These are phyloP conservation scores for Eupithecia pulchellata DNA, from an alignment of 2,888 invertebrate genomes.

Conservation along the genomic window DNA sequence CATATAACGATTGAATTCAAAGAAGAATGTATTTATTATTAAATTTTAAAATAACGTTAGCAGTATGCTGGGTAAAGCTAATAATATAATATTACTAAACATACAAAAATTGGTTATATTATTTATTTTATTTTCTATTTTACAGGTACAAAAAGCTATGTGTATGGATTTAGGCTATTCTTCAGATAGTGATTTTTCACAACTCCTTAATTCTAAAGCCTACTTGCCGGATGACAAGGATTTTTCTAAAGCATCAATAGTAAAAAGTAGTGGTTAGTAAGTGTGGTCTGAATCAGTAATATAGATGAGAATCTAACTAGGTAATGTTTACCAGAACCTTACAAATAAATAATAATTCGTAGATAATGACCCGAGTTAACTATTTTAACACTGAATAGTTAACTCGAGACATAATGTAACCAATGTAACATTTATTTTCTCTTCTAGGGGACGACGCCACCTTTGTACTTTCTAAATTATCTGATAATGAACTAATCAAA, in stretches of 20 bases:
- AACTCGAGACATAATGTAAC: no score
- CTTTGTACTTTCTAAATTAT: conserved; percentile 72
- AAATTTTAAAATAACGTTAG: conserved; percentile 20
- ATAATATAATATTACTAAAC: not conserved
- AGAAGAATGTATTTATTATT: conserved; percentile 18
- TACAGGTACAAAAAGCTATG: conserved; percentile 18
- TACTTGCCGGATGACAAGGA: conserved; percentile 68
- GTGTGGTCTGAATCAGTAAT: not conserved
- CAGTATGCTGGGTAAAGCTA: conserved; percentile 25
- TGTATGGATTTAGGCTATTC: conserved; percentile 20
- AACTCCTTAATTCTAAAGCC: conserved; percentile 63
- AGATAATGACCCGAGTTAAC: no score
- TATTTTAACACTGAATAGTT: not conserved
- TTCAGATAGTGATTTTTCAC: conserved; percentile 61
- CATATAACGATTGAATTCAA: conserved; percentile 54
- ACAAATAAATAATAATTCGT: not conserved
- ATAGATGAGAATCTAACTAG: not conserved
- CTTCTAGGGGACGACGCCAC: conserved; percentile 67
- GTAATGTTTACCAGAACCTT: not conserved
- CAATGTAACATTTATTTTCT: not conserved
- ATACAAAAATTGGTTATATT: not conserved
- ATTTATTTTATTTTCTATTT: not conserved
- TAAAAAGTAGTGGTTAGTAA: conserved; percentile 61
- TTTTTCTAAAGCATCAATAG: conserved; percentile 59
- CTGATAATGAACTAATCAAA: conserved; percentile 70